Percentiles rank a stretch among this genome's conserved stretches.
These are phyloP conservation scores for Thalassarche chlororhynchos DNA, from an alignment of 2,113 vertebrate species.

Conservation along the genomic window DNA sequence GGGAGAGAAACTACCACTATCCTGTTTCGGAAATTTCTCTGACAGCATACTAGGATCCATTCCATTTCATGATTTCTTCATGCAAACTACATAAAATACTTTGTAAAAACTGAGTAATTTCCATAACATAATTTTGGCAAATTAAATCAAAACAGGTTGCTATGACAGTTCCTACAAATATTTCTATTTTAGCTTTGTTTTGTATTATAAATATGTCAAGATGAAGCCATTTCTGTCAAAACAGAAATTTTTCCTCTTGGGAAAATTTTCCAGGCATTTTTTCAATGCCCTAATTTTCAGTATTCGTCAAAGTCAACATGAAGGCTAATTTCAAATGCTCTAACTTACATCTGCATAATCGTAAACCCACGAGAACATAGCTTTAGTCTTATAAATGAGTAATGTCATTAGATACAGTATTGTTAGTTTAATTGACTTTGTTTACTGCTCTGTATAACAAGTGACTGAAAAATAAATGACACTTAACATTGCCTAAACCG, in stretches of 20 bases:
- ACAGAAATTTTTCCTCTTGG: not conserved
- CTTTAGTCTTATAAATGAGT: not conserved
- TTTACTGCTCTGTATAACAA: not conserved
- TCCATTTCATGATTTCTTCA: not conserved
- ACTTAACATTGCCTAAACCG: not conserved
- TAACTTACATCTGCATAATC: not conserved
- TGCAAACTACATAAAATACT: not conserved
- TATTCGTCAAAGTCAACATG: not conserved
- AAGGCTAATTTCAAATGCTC: not conserved
- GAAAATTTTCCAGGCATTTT: not conserved
- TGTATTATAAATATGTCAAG: constrained; percentile 23
- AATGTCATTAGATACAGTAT: not conserved
- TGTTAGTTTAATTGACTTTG: not conserved
- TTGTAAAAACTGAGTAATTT: not conserved
- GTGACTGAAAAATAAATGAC: constrained; percentile 33
- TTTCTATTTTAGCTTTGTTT: constrained; percentile 18
- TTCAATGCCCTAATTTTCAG: not conserved
- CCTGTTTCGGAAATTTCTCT: not conserved
- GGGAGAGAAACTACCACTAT: accelerated
- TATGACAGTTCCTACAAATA: not conserved
- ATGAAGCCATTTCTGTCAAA: constrained; percentile 2
- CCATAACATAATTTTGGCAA: not conserved
- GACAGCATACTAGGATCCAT: not conserved
- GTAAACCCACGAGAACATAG: not conserved
- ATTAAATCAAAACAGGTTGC: not conserved